phyloP scores from a whole-genome alignment of 2,113 vertebrate genomes.

The Percopsis transmontana region DNA sequence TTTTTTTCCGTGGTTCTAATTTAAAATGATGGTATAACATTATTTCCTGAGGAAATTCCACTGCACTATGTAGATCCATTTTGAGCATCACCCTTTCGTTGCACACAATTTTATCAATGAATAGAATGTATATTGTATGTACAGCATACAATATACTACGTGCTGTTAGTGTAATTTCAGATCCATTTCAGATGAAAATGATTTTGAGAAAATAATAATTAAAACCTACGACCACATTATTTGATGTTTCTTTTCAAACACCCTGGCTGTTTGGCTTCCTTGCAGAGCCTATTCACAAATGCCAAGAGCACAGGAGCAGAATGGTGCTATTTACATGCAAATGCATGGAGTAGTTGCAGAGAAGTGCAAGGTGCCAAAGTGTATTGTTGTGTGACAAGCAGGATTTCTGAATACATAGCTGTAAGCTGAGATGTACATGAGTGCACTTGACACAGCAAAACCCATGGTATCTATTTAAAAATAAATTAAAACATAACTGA shows the following conservation, averaged over 20 bases:
- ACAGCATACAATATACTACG: no score
- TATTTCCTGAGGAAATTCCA: not conserved
- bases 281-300: slow-evolving; percentile 41
- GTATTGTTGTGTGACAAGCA: slow-evolving; percentile 71
- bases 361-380: slow-evolving; percentile 72
- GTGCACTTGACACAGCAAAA: slow-evolving; percentile 47
- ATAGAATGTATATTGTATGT: no score
- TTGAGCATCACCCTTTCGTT: slow-evolving; percentile 20
- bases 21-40: slow-evolving; percentile 27
- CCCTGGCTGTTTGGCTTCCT: slow-evolving; percentile 52
- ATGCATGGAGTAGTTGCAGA: slow-evolving; percentile 64
- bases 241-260: slow-evolving; percentile 55
- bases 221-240: slow-evolving; percentile 35
- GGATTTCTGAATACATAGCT: slow-evolving; percentile 61
- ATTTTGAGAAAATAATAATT: slow-evolving; percentile 37
- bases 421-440: slow-evolving; percentile 48
- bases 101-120: no score
- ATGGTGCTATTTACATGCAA: slow-evolving; percentile 75
- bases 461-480: slow-evolving; percentile 28
- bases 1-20: slow-evolving; percentile 26
- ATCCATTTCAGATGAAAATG: slow-evolving; percentile 26
- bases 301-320: slow-evolving; percentile 63
- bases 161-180: slow-evolving; percentile 36
- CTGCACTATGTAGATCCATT: slow-evolving; percentile 15
- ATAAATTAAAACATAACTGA: slow-evolving; percentile 23